Percentiles rank a stretch among this genome's conserved stretches.
These are phyloP conservation scores for Polia nebulosa DNA, from an alignment of 2,888 invertebrate genomes.

Conservation along the genomic window DNA sequence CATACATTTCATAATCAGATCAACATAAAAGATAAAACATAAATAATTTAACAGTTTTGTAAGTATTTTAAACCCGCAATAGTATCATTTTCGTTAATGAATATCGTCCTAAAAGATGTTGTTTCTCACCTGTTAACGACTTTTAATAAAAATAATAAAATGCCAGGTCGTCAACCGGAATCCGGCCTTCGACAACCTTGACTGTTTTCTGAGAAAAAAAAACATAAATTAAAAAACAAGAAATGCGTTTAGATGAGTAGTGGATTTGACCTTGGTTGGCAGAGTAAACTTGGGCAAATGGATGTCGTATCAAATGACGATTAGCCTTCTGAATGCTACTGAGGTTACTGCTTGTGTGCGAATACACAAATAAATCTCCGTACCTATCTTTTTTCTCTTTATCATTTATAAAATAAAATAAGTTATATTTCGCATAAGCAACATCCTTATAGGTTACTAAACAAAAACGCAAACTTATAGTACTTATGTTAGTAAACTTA, in stretches of 20 bases:
- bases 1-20: slow-evolving; percentile 40
- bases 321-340: slow-evolving; percentile 48
- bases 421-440: no score
- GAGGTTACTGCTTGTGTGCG: not conserved
- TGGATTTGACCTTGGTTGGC: slow-evolving; percentile 36
- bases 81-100: slow-evolving; percentile 55
- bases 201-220: slow-evolving; percentile 43
- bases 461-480: no score
- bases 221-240: slow-evolving; percentile 34
- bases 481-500: no score
- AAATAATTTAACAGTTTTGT: slow-evolving; percentile 53
- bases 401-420: no score
- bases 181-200: slow-evolving; percentile 64
- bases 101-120: slow-evolving; percentile 49
- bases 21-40: slow-evolving; percentile 29
- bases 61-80: slow-evolving; percentile 44
- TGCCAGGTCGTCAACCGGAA: slow-evolving; percentile 60
- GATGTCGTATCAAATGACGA: slow-evolving; percentile 9
- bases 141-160: slow-evolving; percentile 45
- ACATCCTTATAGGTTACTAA: no score
- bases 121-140: slow-evolving; percentile 56
- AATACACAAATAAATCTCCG: no score
- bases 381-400: no score
- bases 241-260: slow-evolving; percentile 42
- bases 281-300: slow-evolving; percentile 26